Evolutionary conservation across 2,113 vertebrate species (phyloP), one percentile per base, ranked within the genome.

Genomic region (Bubo blakistoni): DNA sequence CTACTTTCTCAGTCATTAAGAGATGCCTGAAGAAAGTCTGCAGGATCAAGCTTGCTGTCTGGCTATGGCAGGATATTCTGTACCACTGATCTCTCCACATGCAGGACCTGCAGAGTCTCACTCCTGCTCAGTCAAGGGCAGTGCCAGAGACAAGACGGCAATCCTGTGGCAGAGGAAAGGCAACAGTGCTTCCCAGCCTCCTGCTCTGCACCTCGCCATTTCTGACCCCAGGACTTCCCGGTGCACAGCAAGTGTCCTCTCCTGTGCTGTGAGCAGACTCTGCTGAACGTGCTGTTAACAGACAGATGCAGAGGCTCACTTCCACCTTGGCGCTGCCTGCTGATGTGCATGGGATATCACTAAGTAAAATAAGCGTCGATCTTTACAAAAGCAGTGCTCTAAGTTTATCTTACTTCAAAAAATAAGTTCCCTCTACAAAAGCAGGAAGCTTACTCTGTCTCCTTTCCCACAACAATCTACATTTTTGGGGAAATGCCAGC

Each of bases 401-500:
- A 81, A 96, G 96, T 97, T 97, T 97, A 94, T 96, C 95, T 97
- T 95, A 94, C 91, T 86, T 93, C 78, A 93, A 93, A 95, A 96
- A 96, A 71, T 88, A 91, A 95, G 87, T 92, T 95, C 52, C 78
- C 66, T 92, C 73, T 82, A 97, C 97, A 98, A 98, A 98, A 97
- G 97, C 96, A 96, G 97, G 97, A 98, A 97, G 94, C 92, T 78
- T 83, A 79, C 94, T 94, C 94, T 95, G 94, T 96, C 94, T 95
- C 96, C 96, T 96, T 98, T 98, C 97, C 96, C 97, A 97, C 96
- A 97, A 97, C 94, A 97, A 97, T 92, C 88, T 74, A 72, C 92
- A 90, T 93, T 97, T 97, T 66, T 94, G 92, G 94, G 97, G 97
- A 97, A 98, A 96, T 97, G 96, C 97, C 97, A 98, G 82, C 95